Base-by-base conservation (phyloP, 1,140 invertebrate species). In the Temnothorax nylanderi region DNA sequence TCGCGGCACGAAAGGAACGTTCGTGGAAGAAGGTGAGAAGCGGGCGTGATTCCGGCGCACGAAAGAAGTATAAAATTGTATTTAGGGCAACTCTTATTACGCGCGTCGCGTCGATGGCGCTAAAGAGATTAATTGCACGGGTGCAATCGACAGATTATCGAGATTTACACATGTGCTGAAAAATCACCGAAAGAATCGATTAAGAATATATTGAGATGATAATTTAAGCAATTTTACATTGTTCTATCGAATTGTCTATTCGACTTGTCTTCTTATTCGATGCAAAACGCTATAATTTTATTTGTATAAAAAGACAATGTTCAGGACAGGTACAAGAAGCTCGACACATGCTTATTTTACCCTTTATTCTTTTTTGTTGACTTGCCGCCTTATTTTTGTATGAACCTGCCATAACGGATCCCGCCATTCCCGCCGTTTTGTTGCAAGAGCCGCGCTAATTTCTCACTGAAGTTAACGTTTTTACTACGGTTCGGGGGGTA, bases 11-110 rank as follows among this genome's bases (percentile, higher is more conserved):
- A 67, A 69, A 69, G 86, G 56, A 62, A 82, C 47, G 8, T 49
- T 60, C 41, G 41, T 8, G 13, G 62, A 72, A 69, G 26, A 18
- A 34, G 34, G 21, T n/a, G 34, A 37, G n/a, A 81, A 76, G 65
- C 44, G 4, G 11, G 11, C 51, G 75, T 37, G 21, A 77, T 67
- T 65, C 69, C 18, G 32, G 13, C 44, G 62, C 13, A n/a, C 18
- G 21, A 71, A 44, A 67, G 37, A 67, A 34, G n/a, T 8, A 26
- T 26, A 72, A 64, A 44, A 34, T 69, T 8, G 54, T 7, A 88
- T 88, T 87, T 71, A 44, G 87, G 51, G 1, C 51, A 72, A 5
- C 32, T 13, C 26, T 13, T 60, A 21, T 75, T 58, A 37, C n/a
- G 16, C 64, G 32, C 11, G 13, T 34, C 32, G 69, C 8, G 16